Evolutionary conservation across 2,113 vertebrate species (phyloP).

Genomic region (Verasper variegatus): DNA sequence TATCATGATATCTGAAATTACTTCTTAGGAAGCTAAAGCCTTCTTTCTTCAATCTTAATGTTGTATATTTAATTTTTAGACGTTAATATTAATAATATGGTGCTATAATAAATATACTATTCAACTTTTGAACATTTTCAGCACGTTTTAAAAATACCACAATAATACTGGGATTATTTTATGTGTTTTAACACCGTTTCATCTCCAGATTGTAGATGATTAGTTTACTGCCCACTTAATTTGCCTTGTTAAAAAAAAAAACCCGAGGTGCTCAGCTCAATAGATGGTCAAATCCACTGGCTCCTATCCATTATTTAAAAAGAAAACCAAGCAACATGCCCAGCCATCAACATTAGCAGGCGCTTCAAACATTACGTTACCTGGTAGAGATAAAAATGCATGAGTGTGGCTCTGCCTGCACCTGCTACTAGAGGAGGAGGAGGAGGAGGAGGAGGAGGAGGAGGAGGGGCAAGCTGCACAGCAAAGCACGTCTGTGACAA

Average conservation of each 20-base stretch:
- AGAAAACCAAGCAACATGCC: conserved; percentile 23
- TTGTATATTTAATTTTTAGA: no score
- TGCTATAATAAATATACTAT: no score
- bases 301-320: conserved; percentile 6
- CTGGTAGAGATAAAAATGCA: conserved; percentile 55
- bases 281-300: neutral
- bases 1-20: no score
- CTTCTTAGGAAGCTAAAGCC: no score
- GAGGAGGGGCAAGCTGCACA: neutral
- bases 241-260: neutral
- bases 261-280: neutral
- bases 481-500: conserved; percentile 60
- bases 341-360: conserved; percentile 30
- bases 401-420: conserved; percentile 46
- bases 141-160: no score
- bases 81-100: no score
- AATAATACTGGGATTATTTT: no score
- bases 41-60: no score
- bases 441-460: neutral
- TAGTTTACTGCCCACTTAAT: neutral
- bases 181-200: no score
- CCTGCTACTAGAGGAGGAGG: conserved; percentile 46
- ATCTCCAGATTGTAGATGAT: neutral
- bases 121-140: no score
- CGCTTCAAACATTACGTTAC: conserved; percentile 35